Conservation (phyloP, 2,797 vertebrate species). For the Philypnodon macrostomus region DNA sequence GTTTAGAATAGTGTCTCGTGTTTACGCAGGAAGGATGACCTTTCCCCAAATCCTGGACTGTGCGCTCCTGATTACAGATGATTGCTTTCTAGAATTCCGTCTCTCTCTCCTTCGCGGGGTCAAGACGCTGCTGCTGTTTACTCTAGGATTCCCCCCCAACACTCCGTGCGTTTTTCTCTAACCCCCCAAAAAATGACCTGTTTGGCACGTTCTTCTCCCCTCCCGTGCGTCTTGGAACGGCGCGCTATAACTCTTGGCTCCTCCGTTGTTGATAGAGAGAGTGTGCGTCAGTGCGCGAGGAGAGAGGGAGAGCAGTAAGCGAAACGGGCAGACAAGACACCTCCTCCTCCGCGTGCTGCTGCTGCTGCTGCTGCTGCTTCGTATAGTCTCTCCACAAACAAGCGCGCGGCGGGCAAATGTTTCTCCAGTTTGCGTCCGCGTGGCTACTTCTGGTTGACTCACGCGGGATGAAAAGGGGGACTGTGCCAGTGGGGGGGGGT, state of each 20-base stretch:
- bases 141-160: constrained; percentile 70
- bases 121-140: constrained; percentile 43
- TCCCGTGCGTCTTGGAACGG: constrained; percentile 79
- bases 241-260: constrained; percentile 89
- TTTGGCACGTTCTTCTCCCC: constrained; percentile 73
- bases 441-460: constrained; percentile 79
- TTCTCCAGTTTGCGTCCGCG: constrained; percentile 68
- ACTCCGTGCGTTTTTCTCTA: constrained; percentile 72
- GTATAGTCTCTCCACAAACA: constrained; percentile 73
- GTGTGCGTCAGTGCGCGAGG: constrained; percentile 57
- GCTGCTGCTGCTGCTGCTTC: constrained; percentile 57
- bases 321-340: constrained; percentile 64
- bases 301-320: constrained; percentile 34
- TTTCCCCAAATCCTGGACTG: constrained; percentile 58
- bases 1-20: not conserved
- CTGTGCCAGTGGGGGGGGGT: constrained; percentile 85
- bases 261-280: constrained; percentile 66
- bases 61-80: constrained; percentile 61
- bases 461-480: constrained; percentile 82
- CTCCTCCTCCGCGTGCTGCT: constrained; percentile 63
- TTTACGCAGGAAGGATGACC: constrained; percentile 17
- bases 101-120: constrained; percentile 39
- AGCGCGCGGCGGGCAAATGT: constrained; percentile 79
- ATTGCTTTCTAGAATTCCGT: no score
- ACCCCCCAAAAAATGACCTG: constrained; percentile 54